Evolutionary conservation across 2,888 invertebrate genomes (phyloP).

Genomic region (Druceiella hillmani): DNA sequence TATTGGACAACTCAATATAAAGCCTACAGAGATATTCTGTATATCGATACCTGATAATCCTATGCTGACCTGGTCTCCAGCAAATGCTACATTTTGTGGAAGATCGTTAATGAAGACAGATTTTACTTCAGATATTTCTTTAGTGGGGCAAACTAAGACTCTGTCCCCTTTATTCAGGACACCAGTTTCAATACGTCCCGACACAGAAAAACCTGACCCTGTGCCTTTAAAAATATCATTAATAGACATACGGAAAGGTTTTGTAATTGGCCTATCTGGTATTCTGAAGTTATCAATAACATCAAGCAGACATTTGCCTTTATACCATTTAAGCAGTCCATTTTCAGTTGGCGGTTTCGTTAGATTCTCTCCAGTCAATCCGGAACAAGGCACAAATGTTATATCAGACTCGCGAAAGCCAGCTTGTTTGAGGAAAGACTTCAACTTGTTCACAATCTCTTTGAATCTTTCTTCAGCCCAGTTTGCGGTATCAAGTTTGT

Average conservation of each 20-base stretch:
- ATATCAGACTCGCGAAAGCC: constrained; percentile 87
- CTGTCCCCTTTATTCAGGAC: constrained; percentile 80
- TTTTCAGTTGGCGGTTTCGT: constrained; percentile 60
- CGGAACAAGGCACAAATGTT: constrained; percentile 91
- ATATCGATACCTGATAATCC: constrained; percentile 79
- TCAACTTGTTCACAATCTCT: constrained; percentile 81
- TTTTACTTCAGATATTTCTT: constrained; percentile 79
- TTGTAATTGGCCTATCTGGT: constrained; percentile 80
- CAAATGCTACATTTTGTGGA: constrained; percentile 71
- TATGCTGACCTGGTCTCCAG: constrained; percentile 88
- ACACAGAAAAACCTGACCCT: constrained; percentile 85
- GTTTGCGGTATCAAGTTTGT: constrained; percentile 93
- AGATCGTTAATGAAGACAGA: constrained; percentile 68
- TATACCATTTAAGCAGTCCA: constrained; percentile 68
- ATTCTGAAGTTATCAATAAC: constrained; percentile 85
- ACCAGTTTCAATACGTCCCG: constrained; percentile 91
- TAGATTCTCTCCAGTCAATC: constrained; percentile 93
- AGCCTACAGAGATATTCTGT: constrained; percentile 80
- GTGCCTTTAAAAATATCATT: constrained; percentile 94
- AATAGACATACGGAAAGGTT: constrained; percentile 87
- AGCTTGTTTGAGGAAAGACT: constrained; percentile 79
- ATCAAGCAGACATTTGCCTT: constrained; percentile 76
- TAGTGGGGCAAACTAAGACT: constrained; percentile 79
- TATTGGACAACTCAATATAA: constrained; percentile 77
- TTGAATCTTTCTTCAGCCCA: constrained; percentile 91